Base-by-base conservation (phyloP, 2,113 vertebrate genomes). In the Geothlypis trichas region DNA sequence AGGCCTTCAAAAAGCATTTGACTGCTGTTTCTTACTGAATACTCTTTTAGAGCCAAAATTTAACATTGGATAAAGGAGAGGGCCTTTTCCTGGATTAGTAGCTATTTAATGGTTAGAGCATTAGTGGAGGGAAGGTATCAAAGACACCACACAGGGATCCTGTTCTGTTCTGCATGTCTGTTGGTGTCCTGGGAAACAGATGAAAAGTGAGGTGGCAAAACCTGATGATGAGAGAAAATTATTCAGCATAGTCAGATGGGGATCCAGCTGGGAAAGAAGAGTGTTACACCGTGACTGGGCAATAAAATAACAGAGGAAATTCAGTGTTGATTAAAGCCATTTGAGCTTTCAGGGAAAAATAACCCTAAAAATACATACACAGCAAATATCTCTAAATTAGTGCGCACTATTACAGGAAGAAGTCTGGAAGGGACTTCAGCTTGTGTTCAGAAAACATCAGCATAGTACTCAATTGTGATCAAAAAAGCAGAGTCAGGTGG, bases 281-380 rank as follows among this genome's bases (percentile, higher is more conserved):
- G 63, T n/a, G 37, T 59, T 78, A n/a, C 13, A 27, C 24, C 33
- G 16, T 47, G 16, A 42, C 73, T 77, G 44, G 66, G 21, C 26
- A 57, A 52, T 47, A 93, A 84, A 93, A 68, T 42, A 92, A 54
- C n/a, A 78, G 72, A 87, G 65, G 52, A 92, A 93, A 75, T 81
- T 81, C 73, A 30, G 17, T 47, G 47, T 39, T 84, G 61, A 61
- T 42, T 68, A 62, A 89, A 82, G 62, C 3, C 44, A 75, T 44
- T 65, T 72, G 57, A 82, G 35, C 44, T 94, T 91, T 68, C 47
- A 46, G 30, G 22, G 30, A 2, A 86, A 77, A 93, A 84, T 47
- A 80, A 67, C 4, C 44, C n/a, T 69, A 84, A 94, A 88, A 86
- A 75, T 61, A 65, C 27, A 41, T 31, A 55, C 19, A 63, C 1